Base-by-base conservation (phyloP, 2,888 invertebrate genomes). In the Linnaemya vulpina region DNA sequence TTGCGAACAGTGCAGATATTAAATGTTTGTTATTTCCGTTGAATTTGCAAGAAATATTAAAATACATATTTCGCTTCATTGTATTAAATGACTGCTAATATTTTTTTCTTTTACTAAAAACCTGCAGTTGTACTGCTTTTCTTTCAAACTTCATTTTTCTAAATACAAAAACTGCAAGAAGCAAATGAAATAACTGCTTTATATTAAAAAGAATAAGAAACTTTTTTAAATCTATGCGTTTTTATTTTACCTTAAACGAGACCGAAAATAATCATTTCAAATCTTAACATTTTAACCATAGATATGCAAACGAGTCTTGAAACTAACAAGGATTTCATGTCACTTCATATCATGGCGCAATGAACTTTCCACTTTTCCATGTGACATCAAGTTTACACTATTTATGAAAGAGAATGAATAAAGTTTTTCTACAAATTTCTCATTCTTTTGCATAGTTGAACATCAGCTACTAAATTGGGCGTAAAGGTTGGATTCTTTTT, bases 391-490 rank as follows among this genome's bases (percentile, higher is more conserved):
- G 68, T 62, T 68, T 62, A 60, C 75, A 81, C 58, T 51, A 73
- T 80, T 17, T 49, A 20, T 17, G 22, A 62, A 63, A 30, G 11
- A 43, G 13, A 43, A 63, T 63, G 13, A 43, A 63, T 63, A n/a
- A 70, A 71, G 43, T 79, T 63, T 46, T 58, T 46, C 25, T 49
- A 11, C 49, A 53, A 46, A 79, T 65, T 55, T 25, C 25, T 65
- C 25, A 49, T 22, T 20, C n/a, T 67, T 30, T 74, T 49, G 49
- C 51, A 15, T 67, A 60, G 38, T 60, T 73, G 17, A 79, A 67
- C 55, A 60, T 60, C 68, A 81, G 20, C 11, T 13, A 43, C 40
- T 68, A 74, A 81, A 81, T 81, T 81, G 67, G 68, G 80, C 67
- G 15, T 68, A 75, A 80, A 74, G 60, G 51, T 68, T 43, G 40